Evolutionary conservation across 2,888 invertebrate genomes (phyloP), one percentile per base, ranked within the genome.

Genomic region (Dusona sp.): DNA sequence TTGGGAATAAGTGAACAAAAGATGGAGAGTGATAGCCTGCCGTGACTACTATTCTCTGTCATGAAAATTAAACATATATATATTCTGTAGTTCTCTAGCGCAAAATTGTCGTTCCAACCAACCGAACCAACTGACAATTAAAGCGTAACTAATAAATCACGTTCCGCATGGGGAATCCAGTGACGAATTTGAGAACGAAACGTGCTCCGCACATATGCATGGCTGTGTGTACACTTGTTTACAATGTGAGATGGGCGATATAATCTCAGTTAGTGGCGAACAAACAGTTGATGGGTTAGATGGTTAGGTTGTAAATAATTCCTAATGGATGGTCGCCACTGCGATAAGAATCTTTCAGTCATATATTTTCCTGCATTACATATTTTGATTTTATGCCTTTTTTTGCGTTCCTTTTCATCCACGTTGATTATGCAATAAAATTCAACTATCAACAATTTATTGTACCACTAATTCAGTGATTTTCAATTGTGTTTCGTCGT

Each of bases 121-220:
- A 33, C 64, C 65, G 67, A 79, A 83, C 73, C 48, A 65, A 83
- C 51, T 73, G 45, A 73, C 79, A 73, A 73, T 83, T 67, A 67
- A 65, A 83, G 83, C 73, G 7, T 38, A 42, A 72, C 73, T 72
- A 79, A 73, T 83, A 73, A 79, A 83, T 83, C 78, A 83, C 83
- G 67, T 73, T 73, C 42, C 42, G 54, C 48, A 36, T 29, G 48
- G 83, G 22, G n/a, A 61, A 77, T 51, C 36, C 70, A 77, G 57
- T 73, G 83, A 83, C 42, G 73, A 83, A 73, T 83, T 73, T 45
- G 33, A 36, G 73, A 73, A 54, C 57, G 22, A 16, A 51, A 45
- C 13, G 1, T 38, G 25, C 67, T 33, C 51, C 33, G 33, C 4
- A 51, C 78, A 48, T 38, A 7, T 13, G 61, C 25, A 11, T 29